Evolutionary conservation across 2,113 vertebrate species (phyloP).

Genomic region (Seriola rivoliana): DNA sequence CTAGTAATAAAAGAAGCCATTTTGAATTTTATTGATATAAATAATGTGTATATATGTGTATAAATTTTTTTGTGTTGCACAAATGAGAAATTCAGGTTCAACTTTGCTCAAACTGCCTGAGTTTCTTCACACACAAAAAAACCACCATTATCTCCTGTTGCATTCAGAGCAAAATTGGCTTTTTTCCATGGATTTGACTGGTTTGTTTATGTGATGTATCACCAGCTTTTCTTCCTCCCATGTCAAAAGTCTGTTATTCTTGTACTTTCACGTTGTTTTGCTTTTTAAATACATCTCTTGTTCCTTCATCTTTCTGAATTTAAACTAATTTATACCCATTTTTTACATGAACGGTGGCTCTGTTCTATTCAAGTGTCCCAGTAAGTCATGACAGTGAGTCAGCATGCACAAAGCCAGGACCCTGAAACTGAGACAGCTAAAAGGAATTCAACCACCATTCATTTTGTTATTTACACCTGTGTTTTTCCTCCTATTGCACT

Average conservation of each 20-base stretch:
- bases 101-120: not conserved
- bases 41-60: not conserved
- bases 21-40: not conserved
- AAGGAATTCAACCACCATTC: not conserved
- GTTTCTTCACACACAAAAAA: not conserved
- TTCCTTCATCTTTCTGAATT: not conserved
- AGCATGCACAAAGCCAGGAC: no score
- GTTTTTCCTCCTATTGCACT: no score
- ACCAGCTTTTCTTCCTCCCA: not conserved
- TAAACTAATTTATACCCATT: not conserved
- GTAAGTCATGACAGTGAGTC: no score
- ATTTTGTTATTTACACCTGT: not conserved
- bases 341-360: not conserved
- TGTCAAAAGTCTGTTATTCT: not conserved
- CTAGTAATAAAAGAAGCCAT: not conserved
- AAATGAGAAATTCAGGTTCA: not conserved
- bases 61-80: not conserved
- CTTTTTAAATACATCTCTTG: not conserved
- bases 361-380: no score
- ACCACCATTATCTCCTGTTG: not conserved
- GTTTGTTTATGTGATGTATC: not conserved
- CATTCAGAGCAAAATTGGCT: not conserved
- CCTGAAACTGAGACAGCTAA: no score
- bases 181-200: not conserved
- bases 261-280: not conserved